Evolutionary conservation across 2,797 vertebrate species (phyloP), one percentile per base, ranked within the genome.

Genomic region (Chelon auratus): DNA sequence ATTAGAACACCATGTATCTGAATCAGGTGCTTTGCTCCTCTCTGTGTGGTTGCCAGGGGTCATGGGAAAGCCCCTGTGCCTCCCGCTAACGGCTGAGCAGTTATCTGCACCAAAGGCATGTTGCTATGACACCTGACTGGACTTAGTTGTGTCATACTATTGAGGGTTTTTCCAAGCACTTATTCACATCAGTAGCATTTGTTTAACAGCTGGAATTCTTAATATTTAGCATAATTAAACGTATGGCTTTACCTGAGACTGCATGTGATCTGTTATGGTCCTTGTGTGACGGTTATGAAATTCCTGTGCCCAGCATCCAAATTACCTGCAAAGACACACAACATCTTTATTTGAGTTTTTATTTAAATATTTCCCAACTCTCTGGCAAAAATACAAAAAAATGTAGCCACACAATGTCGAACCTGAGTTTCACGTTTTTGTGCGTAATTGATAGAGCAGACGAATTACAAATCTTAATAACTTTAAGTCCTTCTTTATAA

Each of bases 161-260:
- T 52, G 70, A 78, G 65, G 61, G 64, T 64, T 80, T 59, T 52
- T 69, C 15, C 24, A 63, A 43, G 15, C 30, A 10, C 12, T 53
- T 14, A 20, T 40, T 58, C 10, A 43, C 63, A 3, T 45, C 3
- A 50, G 12, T 36, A 5, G 0, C 6, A 47, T 51, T 60, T 50
- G 3, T 9, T 48, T 1, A 59, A 74, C 9, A 68, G 42, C 20
- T 54, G 6, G 17, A 75, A 63, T 66, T 33, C 9, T 69, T n/a
- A 59, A n/a, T 20, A 61, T 30, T 42, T 5, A 59, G 8, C 3
- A 17, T 9, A 20, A 13, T 50, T 22, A 48, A 45, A 75, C 68
- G 30, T 33, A 51, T 5, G n/a, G 1, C 22, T 62, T 83, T 93
- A 95, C 95, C 94, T 95, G 93, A 76, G 94, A 90, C 90, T 95